phyloP scores from a whole-genome alignment of 92 coral and sea anemone genomes.

The Parazoanthus swiftii region DNA sequence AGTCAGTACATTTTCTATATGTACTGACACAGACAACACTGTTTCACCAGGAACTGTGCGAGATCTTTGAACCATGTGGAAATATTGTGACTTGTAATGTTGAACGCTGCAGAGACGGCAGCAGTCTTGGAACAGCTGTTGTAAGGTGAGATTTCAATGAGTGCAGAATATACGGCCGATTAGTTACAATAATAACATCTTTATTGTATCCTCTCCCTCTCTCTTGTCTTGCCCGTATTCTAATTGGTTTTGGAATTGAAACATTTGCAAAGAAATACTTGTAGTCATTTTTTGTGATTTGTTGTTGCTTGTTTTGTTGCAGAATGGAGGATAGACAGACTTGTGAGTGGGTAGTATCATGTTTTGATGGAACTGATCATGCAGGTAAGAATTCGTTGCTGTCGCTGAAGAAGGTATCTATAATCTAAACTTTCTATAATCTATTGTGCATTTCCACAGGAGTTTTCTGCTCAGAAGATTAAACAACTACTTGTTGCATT shows the following conservation, averaged over 20 bases:
- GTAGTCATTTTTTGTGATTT: too few species aligned
- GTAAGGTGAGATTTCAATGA: neutral
- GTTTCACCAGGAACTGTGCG: neutral
- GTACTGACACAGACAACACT: neutral
- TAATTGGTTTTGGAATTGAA: too few species aligned
- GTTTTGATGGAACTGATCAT: slow-evolving; percentile 33
- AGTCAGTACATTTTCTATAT: too few species aligned
- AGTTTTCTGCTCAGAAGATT: neutral
- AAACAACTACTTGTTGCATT: neutral
- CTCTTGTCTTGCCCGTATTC: too few species aligned
- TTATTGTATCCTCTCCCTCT: too few species aligned
- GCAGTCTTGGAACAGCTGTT: slow-evolving; percentile 3
- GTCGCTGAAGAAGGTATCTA: too few species aligned
- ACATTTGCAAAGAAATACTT: too few species aligned
- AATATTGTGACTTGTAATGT: neutral
- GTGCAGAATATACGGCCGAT: neutral
- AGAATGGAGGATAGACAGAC: slow-evolving; percentile 39
- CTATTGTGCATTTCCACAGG: neutral
- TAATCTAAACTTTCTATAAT: too few species aligned
- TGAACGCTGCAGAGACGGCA: neutral
- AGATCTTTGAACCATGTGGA: neutral
- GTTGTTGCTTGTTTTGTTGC: neutral
- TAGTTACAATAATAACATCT: too few species aligned
- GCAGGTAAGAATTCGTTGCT: slow-evolving; percentile 19
- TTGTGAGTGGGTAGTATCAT: slow-evolving; percentile 44